Conservation (phyloP, 1,140 invertebrate genomes). For the Cheumatopsyche charites region DNA sequence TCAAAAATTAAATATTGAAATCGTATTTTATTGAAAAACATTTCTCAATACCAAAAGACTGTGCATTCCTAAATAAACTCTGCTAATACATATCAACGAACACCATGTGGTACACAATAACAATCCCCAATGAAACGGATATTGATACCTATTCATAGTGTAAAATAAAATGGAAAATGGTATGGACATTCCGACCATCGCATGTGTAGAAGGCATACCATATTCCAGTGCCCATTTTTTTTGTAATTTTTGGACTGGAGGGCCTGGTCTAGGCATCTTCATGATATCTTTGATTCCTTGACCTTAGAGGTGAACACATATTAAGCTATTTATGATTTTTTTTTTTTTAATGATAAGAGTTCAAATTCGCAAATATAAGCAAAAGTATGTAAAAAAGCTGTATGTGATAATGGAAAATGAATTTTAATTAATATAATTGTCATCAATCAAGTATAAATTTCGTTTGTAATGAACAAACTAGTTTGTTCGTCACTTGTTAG, state of each 20-base stretch:
- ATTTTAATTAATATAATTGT: too few species aligned
- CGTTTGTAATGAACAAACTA: too few species aligned
- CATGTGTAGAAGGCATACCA: conserved; percentile 94
- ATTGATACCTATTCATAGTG: conserved; percentile 81
- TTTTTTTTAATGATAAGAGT: not conserved
- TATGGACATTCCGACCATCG: conserved; percentile 86
- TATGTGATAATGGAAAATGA: too few species aligned
- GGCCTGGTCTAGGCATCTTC: conserved; percentile 81
- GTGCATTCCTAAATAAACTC: conserved; percentile 93
- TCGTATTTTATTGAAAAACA: too few species aligned
- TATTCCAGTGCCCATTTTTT: conserved; percentile 88
- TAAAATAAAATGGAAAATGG: conserved; percentile 84
- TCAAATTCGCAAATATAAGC: not conserved
- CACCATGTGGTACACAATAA: conserved; percentile 70
- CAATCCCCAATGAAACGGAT: conserved; percentile 65
- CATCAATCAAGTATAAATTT: too few species aligned
- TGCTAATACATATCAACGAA: conserved; percentile 78
- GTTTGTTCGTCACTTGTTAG: too few species aligned
- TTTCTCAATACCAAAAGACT: conserved; percentile 73
- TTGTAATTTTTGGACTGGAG: conserved; percentile 82
- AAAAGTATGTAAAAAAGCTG: too few species aligned
- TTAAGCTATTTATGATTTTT: conserved; percentile 1
- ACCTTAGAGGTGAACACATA: conserved; percentile 62
- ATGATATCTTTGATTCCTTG: conserved; percentile 89
- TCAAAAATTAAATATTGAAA: not conserved